Percentiles rank a stretch among this genome's conserved stretches.
These are phyloP conservation scores for Trissolcus basalis DNA, from an alignment of 1,140 invertebrate genomes.

Conservation along the genomic window DNA sequence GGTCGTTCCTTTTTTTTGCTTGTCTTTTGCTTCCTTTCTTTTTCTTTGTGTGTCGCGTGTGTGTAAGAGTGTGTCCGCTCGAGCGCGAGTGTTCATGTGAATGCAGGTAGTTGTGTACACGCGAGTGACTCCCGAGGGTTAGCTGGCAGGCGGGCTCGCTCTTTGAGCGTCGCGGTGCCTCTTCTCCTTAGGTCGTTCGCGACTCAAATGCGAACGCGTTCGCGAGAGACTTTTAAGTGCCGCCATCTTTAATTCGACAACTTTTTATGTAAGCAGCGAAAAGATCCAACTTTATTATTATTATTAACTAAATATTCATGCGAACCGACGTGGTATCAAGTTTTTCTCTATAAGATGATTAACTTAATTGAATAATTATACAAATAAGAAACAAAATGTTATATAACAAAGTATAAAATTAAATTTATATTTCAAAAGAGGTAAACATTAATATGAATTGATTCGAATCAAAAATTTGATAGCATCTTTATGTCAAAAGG, in stretches of 20 bases:
- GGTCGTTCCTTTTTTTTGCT: conserved; percentile 2
- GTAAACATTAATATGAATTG: too few relatives aligned
- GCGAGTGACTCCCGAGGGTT: conserved; percentile 37
- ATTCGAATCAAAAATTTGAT: too few relatives aligned
- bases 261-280: conserved; percentile 3
- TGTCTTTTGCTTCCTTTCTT: conserved; percentile 19
- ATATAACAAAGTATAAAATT: too few relatives aligned
- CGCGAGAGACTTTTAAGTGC: conserved; percentile 26
- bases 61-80: background rate
- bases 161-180: conserved; percentile 27
- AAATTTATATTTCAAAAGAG: too few relatives aligned
- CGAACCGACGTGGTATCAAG: too few relatives aligned
- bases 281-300: background rate
- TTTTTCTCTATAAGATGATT: too few relatives aligned
- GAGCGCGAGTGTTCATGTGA: conserved; percentile 7
- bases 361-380: too few relatives aligned
- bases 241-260: conserved; percentile 32
- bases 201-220: conserved; percentile 25
- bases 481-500: too few relatives aligned
- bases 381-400: too few relatives aligned
- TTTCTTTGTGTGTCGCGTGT: conserved; percentile 5
- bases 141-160: conserved; percentile 22
- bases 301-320: too few relatives aligned
- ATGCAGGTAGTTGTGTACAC: conserved; percentile 33
- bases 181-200: conserved; percentile 11